phyloP scores from a whole-genome alignment of 2,113 vertebrate genomes.

The Chloebia gouldiae region DNA sequence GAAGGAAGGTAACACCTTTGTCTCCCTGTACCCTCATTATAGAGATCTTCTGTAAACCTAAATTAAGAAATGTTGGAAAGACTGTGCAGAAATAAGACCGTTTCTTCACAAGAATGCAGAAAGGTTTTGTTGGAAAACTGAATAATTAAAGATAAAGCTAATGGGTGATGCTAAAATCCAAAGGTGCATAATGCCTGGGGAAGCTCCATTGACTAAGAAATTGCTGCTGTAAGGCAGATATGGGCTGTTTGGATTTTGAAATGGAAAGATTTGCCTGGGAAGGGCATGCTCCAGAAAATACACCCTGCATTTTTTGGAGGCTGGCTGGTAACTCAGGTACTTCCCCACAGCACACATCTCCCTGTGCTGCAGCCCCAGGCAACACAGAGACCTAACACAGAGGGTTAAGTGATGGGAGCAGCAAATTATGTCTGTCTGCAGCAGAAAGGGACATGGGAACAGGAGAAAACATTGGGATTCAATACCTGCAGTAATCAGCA shows the following conservation, averaged over 20 bases:
- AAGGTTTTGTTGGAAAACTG: not conserved
- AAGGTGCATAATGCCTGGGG: not conserved
- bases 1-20: not conserved
- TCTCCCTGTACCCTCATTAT: not conserved
- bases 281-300: not conserved
- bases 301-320: not conserved
- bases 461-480: not conserved
- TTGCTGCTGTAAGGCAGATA: not conserved
- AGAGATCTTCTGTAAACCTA: not conserved
- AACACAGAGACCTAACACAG: accelerated
- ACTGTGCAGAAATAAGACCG: not conserved
- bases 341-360: not conserved
- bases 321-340: not conserved
- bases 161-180: not conserved
- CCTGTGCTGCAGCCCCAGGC: not conserved
- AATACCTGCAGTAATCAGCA: not conserved
- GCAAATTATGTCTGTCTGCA: not conserved
- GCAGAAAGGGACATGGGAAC: not conserved
- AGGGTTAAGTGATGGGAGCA: not conserved
- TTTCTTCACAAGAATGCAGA: not conserved
- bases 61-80: not conserved
- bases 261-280: not conserved
- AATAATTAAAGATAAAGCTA: not conserved
- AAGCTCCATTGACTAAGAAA: not conserved
- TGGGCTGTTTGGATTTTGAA: not conserved